Percentiles rank a stretch among this genome's conserved stretches.
These are phyloP conservation scores for Cichladusa arquata DNA, from an alignment of 2,113 vertebrate species.

Conservation along the genomic window DNA sequence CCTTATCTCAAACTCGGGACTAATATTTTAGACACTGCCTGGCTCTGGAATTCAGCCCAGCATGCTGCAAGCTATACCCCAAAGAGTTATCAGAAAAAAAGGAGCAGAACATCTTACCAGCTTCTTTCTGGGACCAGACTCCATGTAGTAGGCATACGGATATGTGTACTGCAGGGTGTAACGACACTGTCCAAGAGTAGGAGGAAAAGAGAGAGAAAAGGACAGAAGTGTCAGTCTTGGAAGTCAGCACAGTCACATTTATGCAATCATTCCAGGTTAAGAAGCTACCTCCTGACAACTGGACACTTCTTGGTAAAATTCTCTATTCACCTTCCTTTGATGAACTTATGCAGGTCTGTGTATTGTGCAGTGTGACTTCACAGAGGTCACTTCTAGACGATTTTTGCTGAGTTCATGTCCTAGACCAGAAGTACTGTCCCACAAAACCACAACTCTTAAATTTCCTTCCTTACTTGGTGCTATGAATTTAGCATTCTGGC, in stretches of 20 bases:
- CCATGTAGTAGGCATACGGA: conserved; percentile 99
- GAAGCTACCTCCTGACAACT: background rate
- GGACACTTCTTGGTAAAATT: background rate
- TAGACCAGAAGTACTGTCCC: background rate
- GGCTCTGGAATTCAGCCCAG: background rate
- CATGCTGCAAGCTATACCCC: background rate
- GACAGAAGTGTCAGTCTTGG: background rate
- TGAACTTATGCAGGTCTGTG: background rate
- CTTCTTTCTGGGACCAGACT: conserved; percentile 96
- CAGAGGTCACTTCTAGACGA: background rate
- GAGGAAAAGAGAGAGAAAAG: conserved; percentile 9
- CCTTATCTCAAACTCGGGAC: background rate
- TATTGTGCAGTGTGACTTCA: background rate
- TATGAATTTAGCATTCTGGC: background rate
- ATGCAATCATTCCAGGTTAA: background rate
- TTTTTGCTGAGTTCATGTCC: background rate
- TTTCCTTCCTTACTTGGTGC: background rate
- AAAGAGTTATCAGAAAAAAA: background rate
- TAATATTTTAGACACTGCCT: background rate
- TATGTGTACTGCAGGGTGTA: conserved; percentile 99
- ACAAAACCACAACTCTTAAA: background rate
- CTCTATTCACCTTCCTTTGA: background rate
- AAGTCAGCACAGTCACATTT: background rate
- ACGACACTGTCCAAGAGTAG: conserved; percentile 81
- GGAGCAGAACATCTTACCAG: conserved; percentile 81